A percentile compares a stretch with the other conserved stretches of the same genome.
These are phyloP conservation scores for Hypena proboscidalis DNA, from an alignment of 2,888 invertebrate species.

Conservation along the genomic window DNA sequence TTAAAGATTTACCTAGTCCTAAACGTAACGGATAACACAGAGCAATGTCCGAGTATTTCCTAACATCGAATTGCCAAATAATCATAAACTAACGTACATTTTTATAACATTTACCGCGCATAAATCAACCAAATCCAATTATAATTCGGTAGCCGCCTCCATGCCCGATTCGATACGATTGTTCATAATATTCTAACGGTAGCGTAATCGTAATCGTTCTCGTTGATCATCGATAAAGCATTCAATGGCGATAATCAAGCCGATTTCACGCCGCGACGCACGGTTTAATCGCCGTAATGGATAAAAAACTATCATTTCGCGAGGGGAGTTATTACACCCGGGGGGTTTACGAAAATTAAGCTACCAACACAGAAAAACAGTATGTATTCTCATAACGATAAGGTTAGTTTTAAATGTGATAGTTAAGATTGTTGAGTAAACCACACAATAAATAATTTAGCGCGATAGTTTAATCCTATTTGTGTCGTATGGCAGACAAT, in stretches of 20 bases:
- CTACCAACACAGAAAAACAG: slow-evolving; percentile 18
- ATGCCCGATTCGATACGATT: slow-evolving; percentile 68
- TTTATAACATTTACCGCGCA: slow-evolving; percentile 20
- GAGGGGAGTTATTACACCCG: slow-evolving; percentile 47
- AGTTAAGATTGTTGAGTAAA: slow-evolving; percentile 16
- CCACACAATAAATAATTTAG: slow-evolving; percentile 50
- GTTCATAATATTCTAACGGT: slow-evolving; percentile 54
- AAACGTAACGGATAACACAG: no score
- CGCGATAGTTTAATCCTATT: slow-evolving; percentile 65
- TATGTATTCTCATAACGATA: slow-evolving; percentile 34
- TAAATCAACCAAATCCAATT: slow-evolving; percentile 50
- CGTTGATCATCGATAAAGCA: slow-evolving; percentile 59
- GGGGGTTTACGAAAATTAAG: slow-evolving; percentile 48
- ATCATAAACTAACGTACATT: slow-evolving; percentile 6
- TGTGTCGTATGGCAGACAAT: slow-evolving; percentile 59
- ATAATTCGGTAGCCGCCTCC: slow-evolving; percentile 64
- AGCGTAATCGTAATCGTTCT: slow-evolving; percentile 60
- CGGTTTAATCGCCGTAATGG: slow-evolving; percentile 69
- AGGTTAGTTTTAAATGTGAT: slow-evolving; percentile 5
- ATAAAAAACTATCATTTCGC: slow-evolving; percentile 68
- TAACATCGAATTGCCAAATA: neutral
- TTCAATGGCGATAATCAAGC: slow-evolving; percentile 68
- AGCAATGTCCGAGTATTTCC: slow-evolving; percentile 5
- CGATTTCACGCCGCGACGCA: slow-evolving; percentile 72
- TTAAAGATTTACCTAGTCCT: no score